A percentile compares a stretch with the other conserved stretches of the same genome.
Conservation (phyloP, 2,113 vertebrate species). For the Baryphthengus martii region DNA sequence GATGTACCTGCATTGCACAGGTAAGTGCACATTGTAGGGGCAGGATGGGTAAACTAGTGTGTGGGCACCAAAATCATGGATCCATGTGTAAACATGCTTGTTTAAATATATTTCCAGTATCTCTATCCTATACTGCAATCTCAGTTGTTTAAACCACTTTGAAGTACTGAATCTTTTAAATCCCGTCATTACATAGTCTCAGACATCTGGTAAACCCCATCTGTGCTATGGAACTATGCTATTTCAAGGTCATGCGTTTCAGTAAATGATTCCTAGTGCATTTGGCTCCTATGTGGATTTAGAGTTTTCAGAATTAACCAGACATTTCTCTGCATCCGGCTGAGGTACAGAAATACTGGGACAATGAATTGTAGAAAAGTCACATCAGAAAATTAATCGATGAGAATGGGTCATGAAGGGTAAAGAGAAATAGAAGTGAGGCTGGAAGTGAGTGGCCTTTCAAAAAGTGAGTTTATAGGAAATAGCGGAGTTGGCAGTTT, state of each 20-base stretch:
- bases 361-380: neutral
- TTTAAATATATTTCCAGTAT: neutral
- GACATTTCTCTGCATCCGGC: neutral
- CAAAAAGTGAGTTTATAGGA: neutral
- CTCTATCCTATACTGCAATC: neutral
- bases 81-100: neutral
- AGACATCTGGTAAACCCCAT: conserved; percentile 61
- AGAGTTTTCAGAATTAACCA: conserved; percentile 2
- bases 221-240: conserved; percentile 44
- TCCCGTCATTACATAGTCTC: neutral
- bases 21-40: neutral
- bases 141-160: neutral
- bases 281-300: conserved; percentile 38
- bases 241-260: conserved; percentile 52
- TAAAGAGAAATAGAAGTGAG: neutral
- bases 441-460: neutral
- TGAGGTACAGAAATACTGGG: neutral
- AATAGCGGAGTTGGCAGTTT: neutral
- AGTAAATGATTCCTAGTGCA: conserved; percentile 1
- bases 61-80: neutral
- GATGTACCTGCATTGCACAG: neutral
- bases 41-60: neutral
- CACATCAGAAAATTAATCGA: neutral
- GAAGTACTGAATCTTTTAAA: conserved; percentile 3
- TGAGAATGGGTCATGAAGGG: neutral